Conservation (phyloP, 2,797 vertebrate genomes). For the Periparus ater region DNA sequence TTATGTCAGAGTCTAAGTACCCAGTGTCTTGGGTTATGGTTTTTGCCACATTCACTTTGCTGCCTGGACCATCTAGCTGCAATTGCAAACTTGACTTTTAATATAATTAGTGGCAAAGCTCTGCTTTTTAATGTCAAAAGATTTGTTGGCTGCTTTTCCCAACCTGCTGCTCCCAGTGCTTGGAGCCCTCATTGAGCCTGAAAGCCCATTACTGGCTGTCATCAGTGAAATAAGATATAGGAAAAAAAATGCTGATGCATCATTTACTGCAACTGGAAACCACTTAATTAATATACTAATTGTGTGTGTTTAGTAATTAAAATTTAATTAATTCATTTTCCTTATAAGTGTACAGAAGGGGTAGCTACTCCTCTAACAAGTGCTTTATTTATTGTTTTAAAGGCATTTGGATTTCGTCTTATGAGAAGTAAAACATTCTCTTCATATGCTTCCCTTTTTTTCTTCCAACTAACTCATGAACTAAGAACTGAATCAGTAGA, state of each 20-base stretch:
- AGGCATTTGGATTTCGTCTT: conserved; percentile 14
- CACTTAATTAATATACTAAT: conserved; percentile 74
- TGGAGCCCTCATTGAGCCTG: conserved; percentile 36
- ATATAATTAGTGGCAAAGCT: conserved; percentile 73
- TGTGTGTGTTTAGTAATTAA: conserved; percentile 74
- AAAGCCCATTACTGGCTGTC: conserved; percentile 68
- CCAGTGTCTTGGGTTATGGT: background rate
- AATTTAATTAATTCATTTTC: conserved; percentile 66
- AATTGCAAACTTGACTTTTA: conserved; percentile 73
- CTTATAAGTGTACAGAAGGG: conserved; percentile 22
- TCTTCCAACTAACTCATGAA: conserved; percentile 60
- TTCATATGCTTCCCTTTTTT: background rate
- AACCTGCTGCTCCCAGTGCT: conserved; percentile 21
- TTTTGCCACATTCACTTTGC: conserved; percentile 55
- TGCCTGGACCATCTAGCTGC: conserved; percentile 45
- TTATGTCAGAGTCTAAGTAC: background rate
- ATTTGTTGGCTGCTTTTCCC: conserved; percentile 69
- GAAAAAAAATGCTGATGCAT: conserved; percentile 68
- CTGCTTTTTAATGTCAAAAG: conserved; percentile 68
- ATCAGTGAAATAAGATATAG: conserved; percentile 69
- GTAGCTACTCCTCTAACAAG: conserved; percentile 36
- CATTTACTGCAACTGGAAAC: conserved; percentile 55
- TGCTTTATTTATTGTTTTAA: conserved; percentile 53
- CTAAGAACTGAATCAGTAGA: conserved; percentile 64
- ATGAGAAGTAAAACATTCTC: conserved; percentile 14